Evolutionary conservation across 2,888 invertebrate species (phyloP).

Genomic region (Maniola hyperantus): DNA sequence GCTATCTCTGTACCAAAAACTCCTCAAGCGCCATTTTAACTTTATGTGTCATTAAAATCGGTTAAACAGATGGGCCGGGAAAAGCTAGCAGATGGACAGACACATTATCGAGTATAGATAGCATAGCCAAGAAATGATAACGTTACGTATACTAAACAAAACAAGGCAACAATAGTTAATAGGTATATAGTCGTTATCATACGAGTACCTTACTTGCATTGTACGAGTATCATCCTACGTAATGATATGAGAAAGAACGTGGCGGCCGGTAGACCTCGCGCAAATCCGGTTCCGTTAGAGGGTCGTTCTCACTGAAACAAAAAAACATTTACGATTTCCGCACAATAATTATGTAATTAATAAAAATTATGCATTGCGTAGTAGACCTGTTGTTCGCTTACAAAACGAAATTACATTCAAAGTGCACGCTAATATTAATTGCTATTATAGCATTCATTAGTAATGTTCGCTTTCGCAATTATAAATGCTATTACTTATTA

Average conservation of each 20-base stretch:
- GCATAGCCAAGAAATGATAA: background rate
- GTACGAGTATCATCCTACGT: slow-evolving; percentile 12
- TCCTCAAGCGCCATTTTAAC: too few species aligned
- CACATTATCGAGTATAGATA: too few species aligned
- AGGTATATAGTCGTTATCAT: background rate
- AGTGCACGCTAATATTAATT: slow-evolving; percentile 35
- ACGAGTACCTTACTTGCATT: background rate
- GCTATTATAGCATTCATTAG: slow-evolving; percentile 33
- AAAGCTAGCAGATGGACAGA: too few species aligned
- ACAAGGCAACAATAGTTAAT: background rate
- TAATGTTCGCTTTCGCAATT: slow-evolving; percentile 32
- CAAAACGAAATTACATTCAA: slow-evolving; percentile 36
- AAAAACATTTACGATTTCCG: slow-evolving; percentile 69
- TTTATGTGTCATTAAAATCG: too few species aligned
- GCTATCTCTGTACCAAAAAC: too few species aligned
- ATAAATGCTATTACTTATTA: slow-evolving; percentile 6
- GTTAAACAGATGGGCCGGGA: too few species aligned
- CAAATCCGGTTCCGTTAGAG: slow-evolving; percentile 71
- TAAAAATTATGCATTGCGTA: slow-evolving; percentile 36
- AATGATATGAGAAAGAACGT: slow-evolving; percentile 45
- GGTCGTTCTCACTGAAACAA: slow-evolving; percentile 74
- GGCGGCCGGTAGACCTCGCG: slow-evolving; percentile 64
- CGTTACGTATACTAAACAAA: background rate
- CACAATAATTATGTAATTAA: slow-evolving; percentile 55
- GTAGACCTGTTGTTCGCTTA: slow-evolving; percentile 28